Evolutionary conservation across 2,888 invertebrate species (phyloP).

Genomic region (Torymus aiolomorphi): DNA sequence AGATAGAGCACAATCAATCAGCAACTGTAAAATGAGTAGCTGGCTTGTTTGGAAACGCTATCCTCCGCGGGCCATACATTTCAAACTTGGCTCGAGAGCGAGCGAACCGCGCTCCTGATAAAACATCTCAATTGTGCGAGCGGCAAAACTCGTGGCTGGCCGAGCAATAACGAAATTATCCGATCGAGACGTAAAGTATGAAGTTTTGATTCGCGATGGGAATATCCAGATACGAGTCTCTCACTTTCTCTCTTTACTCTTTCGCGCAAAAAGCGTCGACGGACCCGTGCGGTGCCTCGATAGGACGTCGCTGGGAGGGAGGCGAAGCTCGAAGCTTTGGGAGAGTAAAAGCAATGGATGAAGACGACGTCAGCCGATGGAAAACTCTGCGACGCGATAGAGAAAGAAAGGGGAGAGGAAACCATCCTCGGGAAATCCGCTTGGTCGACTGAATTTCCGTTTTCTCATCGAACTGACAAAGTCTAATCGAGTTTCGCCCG

Average conservation of each 20-base stretch:
- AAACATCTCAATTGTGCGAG: conserved; percentile 34
- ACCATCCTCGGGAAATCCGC: conserved; percentile 63
- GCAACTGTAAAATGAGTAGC: not conserved
- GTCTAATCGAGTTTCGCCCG: conserved; percentile 65
- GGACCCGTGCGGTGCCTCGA: not conserved
- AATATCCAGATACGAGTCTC: conserved; percentile 27
- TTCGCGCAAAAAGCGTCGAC: conserved; percentile 3
- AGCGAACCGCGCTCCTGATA: conserved; percentile 12
- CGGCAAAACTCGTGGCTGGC: not conserved
- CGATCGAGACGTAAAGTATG: conserved; percentile 44
- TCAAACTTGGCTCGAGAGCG: conserved; percentile 7
- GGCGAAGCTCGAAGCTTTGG: conserved; percentile 2
- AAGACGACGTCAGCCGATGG: conserved; percentile 22
- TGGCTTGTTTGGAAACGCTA: not conserved
- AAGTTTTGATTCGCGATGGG: conserved; percentile 49
- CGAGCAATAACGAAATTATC: conserved; percentile 48
- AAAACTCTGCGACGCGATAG: conserved; percentile 22
- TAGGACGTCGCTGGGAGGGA: not conserved
- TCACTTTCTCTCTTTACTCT: too few species aligned
- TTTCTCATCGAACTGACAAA: conserved; percentile 65
- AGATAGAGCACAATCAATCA: conserved; percentile 14
- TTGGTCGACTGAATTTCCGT: conserved; percentile 65
- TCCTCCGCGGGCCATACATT: not conserved
- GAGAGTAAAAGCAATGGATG: conserved; percentile 17
- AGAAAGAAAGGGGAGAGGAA: conserved; percentile 46